phyloP scores from a whole-genome alignment of 1,140 invertebrate species.

The Drosophila ficusphila region DNA sequence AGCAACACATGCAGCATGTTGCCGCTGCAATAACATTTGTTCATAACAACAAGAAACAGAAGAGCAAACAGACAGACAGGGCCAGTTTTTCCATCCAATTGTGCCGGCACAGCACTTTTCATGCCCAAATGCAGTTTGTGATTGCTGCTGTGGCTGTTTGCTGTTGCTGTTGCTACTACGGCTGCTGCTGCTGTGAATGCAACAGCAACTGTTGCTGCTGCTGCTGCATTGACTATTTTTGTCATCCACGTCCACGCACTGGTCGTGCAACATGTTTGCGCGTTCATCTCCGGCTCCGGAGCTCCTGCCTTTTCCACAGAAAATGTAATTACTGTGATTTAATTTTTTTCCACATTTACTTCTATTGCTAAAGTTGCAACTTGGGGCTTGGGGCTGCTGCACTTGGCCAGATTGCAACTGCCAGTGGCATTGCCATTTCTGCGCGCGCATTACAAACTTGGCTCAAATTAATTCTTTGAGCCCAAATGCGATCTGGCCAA shows the following conservation, averaged over 20 bases:
- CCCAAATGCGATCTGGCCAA: conserved; percentile 57
- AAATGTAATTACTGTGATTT: conserved; percentile 72
- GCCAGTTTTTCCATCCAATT: conserved; percentile 74
- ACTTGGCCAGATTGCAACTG: conserved; percentile 4
- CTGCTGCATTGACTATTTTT: conserved; percentile 60
- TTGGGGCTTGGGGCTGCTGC: too few species aligned
- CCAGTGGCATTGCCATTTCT: conserved; percentile 48
- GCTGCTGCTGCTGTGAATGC: conserved; percentile 8
- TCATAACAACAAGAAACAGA: conserved; percentile 56
- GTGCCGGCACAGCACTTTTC: conserved; percentile 67
- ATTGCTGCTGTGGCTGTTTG: conserved; percentile 23
- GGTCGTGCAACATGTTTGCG: conserved; percentile 66
- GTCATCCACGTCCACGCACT: conserved; percentile 58
- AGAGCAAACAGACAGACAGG: conserved; percentile 41
- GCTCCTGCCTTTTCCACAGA: conserved; percentile 57
- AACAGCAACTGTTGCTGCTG: conserved; percentile 2
- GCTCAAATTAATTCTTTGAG: conserved; percentile 73
- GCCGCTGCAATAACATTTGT: conserved; percentile 63
- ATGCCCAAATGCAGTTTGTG: conserved; percentile 70
- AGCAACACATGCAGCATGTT: conserved; percentile 32
- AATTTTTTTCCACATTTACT: conserved; percentile 51
- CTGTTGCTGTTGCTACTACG: conserved; percentile 10
- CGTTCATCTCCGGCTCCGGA: conserved; percentile 49
- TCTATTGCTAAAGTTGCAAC: conserved; percentile 54
- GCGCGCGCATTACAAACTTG: conserved; percentile 56